These are phyloP conservation scores for Dendroctonus valens DNA, from an alignment of 1,140 invertebrate species.

Conservation along the genomic window DNA sequence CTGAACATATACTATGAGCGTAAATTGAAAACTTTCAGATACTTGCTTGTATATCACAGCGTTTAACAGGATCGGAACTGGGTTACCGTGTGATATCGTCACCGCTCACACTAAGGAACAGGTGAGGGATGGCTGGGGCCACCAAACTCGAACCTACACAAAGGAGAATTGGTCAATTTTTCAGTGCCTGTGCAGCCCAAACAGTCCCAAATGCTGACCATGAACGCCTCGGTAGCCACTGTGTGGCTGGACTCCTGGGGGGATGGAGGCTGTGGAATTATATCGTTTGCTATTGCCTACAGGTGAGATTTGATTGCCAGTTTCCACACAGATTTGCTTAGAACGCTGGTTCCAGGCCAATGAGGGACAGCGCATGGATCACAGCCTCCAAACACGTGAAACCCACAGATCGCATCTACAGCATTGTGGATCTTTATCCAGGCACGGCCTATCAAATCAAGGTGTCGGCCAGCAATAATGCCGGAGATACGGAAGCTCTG, in stretches of 20 bases:
- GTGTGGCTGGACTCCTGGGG: constrained; percentile 86
- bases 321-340: background rate
- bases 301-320: constrained; percentile 39
- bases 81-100: constrained; percentile 81
- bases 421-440: constrained; percentile 75
- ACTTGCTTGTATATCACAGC: constrained; percentile 86
- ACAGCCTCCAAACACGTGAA: constrained; percentile 75
- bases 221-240: constrained; percentile 86
- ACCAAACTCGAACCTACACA: background rate
- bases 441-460: constrained; percentile 84
- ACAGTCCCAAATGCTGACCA: constrained; percentile 78
- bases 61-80: constrained; percentile 85
- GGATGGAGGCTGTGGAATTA: constrained; percentile 85
- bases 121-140: constrained; percentile 49
- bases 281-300: constrained; percentile 85
- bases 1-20: too few relatives aligned
- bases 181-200: constrained; percentile 75
- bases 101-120: constrained; percentile 78
- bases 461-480: constrained; percentile 89
- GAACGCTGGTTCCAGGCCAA: constrained; percentile 11
- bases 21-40: constrained; percentile 45
- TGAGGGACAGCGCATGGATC: constrained; percentile 59
- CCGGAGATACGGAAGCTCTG: constrained; percentile 81
- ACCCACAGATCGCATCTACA: constrained; percentile 73
- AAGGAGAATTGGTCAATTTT: constrained; percentile 37